These are phyloP conservation scores for Anadara kagoshimensis DNA, from an alignment of 1,140 invertebrate genomes.

Conservation along the genomic window DNA sequence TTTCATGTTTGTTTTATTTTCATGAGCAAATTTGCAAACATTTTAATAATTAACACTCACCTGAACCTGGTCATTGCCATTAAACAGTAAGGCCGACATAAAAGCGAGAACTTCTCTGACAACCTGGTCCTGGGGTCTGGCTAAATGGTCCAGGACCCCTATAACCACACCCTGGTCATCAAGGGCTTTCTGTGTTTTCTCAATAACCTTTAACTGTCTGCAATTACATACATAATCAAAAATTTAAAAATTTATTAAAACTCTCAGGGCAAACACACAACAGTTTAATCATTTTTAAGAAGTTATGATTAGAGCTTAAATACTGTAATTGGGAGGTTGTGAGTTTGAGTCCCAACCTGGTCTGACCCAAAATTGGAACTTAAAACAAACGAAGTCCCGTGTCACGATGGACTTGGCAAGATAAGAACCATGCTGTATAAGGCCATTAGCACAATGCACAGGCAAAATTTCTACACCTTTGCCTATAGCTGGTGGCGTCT, in stretches of 20 bases:
- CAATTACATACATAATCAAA: neutral
- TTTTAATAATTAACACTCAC: conserved; percentile 29
- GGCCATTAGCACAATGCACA: no score
- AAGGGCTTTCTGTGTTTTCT: conserved; percentile 52
- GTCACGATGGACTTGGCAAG: no score
- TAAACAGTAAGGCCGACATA: conserved; percentile 54
- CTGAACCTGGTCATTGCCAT: conserved; percentile 61
- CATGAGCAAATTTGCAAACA: neutral
- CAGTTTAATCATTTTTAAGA: no score
- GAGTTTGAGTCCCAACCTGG: no score
- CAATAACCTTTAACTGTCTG: conserved; percentile 45
- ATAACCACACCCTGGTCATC: conserved; percentile 45
- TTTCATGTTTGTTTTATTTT: neutral
- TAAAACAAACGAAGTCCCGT: no score
- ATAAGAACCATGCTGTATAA: no score
- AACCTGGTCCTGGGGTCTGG: conserved; percentile 53
- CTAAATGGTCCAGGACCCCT: conserved; percentile 52
- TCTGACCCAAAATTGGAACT: no score
- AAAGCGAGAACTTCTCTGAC: conserved; percentile 60
- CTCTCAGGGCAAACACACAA: no score
- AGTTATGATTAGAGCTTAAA: no score
- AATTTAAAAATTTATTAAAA: neutral
- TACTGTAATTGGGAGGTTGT: no score
- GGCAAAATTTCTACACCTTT: no score
- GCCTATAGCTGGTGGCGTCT: no score